Conservation (phyloP, 2,888 invertebrate species). For the Eremobia ochroleuca region DNA sequence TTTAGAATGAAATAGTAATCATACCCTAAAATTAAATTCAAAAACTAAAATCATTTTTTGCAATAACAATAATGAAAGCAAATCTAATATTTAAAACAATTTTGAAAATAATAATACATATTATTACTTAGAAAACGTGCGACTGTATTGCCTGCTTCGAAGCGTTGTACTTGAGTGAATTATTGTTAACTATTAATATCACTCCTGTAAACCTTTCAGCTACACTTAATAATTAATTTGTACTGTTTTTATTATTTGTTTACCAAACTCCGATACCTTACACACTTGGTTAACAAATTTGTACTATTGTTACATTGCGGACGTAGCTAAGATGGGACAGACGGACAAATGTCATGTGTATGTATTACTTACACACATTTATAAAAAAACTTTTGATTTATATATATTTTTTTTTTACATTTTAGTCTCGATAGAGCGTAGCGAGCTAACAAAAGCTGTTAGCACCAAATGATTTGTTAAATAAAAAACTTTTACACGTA, state of each 20-base stretch:
- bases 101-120: slow-evolving; percentile 59
- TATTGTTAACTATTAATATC: slow-evolving; percentile 76
- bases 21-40: background rate
- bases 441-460: slow-evolving; percentile 54
- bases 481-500: background rate
- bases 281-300: slow-evolving; percentile 82
- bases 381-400: slow-evolving; percentile 25
- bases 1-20: background rate
- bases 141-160: slow-evolving; percentile 83
- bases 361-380: slow-evolving; percentile 25
- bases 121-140: slow-evolving; percentile 75
- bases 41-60: slow-evolving; percentile 56
- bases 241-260: slow-evolving; percentile 84
- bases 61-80: slow-evolving; percentile 61
- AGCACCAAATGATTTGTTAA: slow-evolving; percentile 47
- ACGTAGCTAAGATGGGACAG: slow-evolving; percentile 52
- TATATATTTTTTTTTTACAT: slow-evolving; percentile 27
- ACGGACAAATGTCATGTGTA: slow-evolving; percentile 39
- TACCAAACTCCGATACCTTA: slow-evolving; percentile 85
- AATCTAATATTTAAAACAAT: slow-evolving; percentile 38
- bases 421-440: slow-evolving; percentile 18
- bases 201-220: slow-evolving; percentile 77
- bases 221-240: slow-evolving; percentile 89
- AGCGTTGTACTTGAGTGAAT: slow-evolving; percentile 87
- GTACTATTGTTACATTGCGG: slow-evolving; percentile 79